Evolutionary conservation across 2,113 vertebrate genomes (phyloP).

Genomic region (Stigmatopora argus): DNA sequence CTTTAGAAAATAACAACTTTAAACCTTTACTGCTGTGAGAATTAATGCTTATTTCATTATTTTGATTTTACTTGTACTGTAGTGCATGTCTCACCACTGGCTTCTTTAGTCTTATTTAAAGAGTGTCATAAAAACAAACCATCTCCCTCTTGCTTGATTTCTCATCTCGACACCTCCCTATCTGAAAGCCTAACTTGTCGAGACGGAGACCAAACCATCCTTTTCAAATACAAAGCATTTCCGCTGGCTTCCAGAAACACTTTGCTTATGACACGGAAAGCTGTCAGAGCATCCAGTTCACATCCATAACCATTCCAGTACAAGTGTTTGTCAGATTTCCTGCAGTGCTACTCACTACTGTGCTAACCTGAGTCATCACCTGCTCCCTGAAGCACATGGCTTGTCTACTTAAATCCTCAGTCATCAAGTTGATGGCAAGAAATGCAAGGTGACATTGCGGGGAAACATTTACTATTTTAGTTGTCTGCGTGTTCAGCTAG

Average conservation of each 20-base stretch:
- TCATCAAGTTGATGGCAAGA: conserved; percentile 18
- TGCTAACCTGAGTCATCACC: conserved; percentile 50
- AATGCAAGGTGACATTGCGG: conserved; percentile 47
- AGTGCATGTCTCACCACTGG: no score
- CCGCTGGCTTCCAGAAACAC: conserved; percentile 46
- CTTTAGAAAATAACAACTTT: neutral
- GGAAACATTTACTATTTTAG: conserved; percentile 66
- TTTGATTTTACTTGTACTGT: neutral
- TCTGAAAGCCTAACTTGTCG: conserved; percentile 37
- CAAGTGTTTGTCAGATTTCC: conserved; percentile 52
- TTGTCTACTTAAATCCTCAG: conserved; percentile 31
- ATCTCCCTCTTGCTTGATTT: conserved; percentile 34
- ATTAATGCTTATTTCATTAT: neutral
- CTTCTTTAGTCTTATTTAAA: no score
- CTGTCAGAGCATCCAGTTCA: conserved; percentile 49
- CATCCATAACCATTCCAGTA: conserved; percentile 24
- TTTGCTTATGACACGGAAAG: conserved; percentile 54
- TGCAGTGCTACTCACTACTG: conserved; percentile 47
- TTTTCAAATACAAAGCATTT: conserved; percentile 57
- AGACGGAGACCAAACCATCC: conserved; percentile 31
- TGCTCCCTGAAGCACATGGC: conserved; percentile 42
- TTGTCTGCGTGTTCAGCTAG: conserved; percentile 33
- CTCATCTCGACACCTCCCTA: conserved; percentile 32
- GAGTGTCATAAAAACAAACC: neutral
- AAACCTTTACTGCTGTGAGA: neutral